These are phyloP conservation scores for Oreortyx pictus DNA, from an alignment of 2,797 vertebrate species.

Conservation along the genomic window DNA sequence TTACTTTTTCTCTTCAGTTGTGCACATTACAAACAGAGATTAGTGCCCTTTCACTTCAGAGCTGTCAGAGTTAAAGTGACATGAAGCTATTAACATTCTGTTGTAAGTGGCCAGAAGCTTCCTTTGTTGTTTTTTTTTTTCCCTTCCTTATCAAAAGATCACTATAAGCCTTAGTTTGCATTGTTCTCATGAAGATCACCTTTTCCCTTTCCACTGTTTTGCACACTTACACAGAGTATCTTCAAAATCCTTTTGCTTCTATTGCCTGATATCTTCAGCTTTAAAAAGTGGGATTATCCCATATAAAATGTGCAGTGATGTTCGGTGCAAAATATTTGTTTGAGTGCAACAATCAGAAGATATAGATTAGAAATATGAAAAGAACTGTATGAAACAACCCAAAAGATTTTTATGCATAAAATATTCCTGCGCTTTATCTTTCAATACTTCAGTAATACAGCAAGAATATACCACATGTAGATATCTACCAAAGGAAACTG, in stretches of 20 bases:
- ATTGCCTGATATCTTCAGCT: background rate
- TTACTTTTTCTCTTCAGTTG: conserved; percentile 80
- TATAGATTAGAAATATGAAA: background rate
- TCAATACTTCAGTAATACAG: background rate
- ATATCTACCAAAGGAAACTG: background rate
- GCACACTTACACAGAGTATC: background rate
- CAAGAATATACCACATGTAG: background rate
- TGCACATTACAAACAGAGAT: conserved; percentile 87
- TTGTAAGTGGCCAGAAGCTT: conserved; percentile 82
- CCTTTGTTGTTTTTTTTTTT: background rate
- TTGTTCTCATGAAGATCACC: conserved; percentile 74
- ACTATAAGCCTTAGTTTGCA: conserved; percentile 60
- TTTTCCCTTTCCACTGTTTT: conserved; percentile 68
- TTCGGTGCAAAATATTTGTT: background rate
- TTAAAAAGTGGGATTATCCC: background rate
- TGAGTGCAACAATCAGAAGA: background rate
- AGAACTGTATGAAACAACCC: background rate
- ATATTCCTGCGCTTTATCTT: background rate
- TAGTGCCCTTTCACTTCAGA: conserved; percentile 83
- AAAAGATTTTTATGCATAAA: background rate
- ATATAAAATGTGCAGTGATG: background rate
- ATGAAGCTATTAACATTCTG: conserved; percentile 89
- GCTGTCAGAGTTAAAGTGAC: conserved; percentile 87
- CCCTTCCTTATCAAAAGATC: conserved; percentile 76
- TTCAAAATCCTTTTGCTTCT: conserved; percentile 5